Evolutionary conservation across 2,797 vertebrate species (phyloP).

Genomic region (Ctenosaura bakeri): DNA sequence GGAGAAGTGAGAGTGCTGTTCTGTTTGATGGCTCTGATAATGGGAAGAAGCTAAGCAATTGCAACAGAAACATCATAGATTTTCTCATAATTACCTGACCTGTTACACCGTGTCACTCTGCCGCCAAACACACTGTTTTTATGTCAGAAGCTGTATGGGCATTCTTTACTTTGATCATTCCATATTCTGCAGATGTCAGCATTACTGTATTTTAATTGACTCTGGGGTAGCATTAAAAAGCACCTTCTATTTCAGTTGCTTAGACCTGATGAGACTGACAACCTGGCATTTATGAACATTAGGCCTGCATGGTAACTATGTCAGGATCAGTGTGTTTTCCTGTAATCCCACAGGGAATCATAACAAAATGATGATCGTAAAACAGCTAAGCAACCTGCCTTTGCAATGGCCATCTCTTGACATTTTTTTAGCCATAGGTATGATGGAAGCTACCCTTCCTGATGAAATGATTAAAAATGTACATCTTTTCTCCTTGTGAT

Average conservation of each 20-base stretch:
- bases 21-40: conserved; percentile 83
- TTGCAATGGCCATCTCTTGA: conserved; percentile 56
- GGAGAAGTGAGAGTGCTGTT: conserved; percentile 75
- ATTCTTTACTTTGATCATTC: conserved; percentile 83
- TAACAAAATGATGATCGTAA: conserved; percentile 62
- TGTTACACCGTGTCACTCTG: conserved; percentile 83
- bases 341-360: conserved; percentile 65
- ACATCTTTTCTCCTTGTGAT: conserved; percentile 32
- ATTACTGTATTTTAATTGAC: conserved; percentile 87
- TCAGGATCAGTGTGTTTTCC: conserved; percentile 70
- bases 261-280: conserved; percentile 80
- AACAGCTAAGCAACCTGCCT: conserved; percentile 37
- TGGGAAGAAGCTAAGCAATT: conserved; percentile 80
- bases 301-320: conserved; percentile 71
- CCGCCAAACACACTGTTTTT: conserved; percentile 82
- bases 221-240: conserved; percentile 82
- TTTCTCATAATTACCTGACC: conserved; percentile 87
- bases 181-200: conserved; percentile 81
- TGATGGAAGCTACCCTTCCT: conserved; percentile 50
- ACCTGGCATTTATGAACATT: conserved; percentile 76
- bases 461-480: conserved; percentile 60
- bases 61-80: conserved; percentile 85
- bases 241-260: conserved; percentile 75
- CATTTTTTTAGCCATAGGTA: conserved; percentile 44
- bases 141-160: conserved; percentile 81